These are phyloP conservation scores for Nomada flava DNA, from an alignment of 2,888 invertebrate genomes.

Conservation along the genomic window DNA sequence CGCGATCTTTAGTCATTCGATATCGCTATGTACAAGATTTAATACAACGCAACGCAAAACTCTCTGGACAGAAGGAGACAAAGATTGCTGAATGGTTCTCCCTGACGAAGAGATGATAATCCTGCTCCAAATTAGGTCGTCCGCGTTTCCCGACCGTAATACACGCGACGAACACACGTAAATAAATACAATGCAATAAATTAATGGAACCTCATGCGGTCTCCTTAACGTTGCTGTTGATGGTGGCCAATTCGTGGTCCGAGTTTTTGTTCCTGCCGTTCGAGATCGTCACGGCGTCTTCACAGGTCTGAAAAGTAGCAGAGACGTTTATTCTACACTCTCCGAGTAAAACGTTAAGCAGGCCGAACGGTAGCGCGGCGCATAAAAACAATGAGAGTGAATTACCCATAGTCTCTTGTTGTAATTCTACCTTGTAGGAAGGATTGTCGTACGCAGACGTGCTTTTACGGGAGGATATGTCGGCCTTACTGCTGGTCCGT, in stretches of 20 bases:
- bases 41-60: slow-evolving; percentile 70
- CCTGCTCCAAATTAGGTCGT: neutral
- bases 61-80: slow-evolving; percentile 13
- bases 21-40: slow-evolving; percentile 78
- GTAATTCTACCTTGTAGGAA: slow-evolving; percentile 96
- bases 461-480: slow-evolving; percentile 93
- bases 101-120: slow-evolving; percentile 4
- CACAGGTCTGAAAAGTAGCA: slow-evolving; percentile 79
- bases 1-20: slow-evolving; percentile 66
- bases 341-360: too few species aligned
- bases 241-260: slow-evolving; percentile 81
- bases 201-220: slow-evolving; percentile 74
- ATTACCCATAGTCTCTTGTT: slow-evolving; percentile 96
- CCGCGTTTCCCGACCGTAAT: too few species aligned
- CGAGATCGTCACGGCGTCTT: slow-evolving; percentile 76
- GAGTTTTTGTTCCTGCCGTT: slow-evolving; percentile 78
- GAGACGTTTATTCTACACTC: neutral
- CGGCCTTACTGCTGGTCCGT: slow-evolving; percentile 88
- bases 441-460: slow-evolving; percentile 97
- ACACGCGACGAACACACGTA: neutral
- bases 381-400: slow-evolving; percentile 72
- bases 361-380: neutral
- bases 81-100: neutral
- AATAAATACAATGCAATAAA: slow-evolving; percentile 75
- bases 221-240: slow-evolving; percentile 78